phyloP scores from a whole-genome alignment of 2,797 vertebrate species.

The Perodicticus potto region DNA sequence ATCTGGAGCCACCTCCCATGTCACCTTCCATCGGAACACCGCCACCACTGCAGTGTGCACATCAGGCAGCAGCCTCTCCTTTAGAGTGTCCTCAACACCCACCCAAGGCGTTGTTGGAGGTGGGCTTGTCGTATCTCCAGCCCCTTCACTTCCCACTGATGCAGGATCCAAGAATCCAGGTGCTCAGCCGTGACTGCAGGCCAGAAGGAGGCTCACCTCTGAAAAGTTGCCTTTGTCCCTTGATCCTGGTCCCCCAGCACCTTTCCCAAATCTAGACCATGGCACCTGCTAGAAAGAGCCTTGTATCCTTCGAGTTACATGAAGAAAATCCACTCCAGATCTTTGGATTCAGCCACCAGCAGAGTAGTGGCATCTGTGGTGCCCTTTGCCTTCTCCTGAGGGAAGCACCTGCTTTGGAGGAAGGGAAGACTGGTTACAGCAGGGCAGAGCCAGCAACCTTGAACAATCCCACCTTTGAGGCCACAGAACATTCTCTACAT shows the following conservation, averaged over 20 bases:
- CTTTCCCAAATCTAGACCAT: slow-evolving; percentile 45
- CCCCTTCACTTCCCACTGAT: slow-evolving; percentile 94
- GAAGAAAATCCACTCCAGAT: slow-evolving; percentile 12
- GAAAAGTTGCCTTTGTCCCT: slow-evolving; percentile 91
- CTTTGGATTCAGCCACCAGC: not conserved
- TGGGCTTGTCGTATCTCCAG: slow-evolving; percentile 87
- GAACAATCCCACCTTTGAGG: slow-evolving; percentile 83
- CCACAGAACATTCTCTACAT: slow-evolving; percentile 87
- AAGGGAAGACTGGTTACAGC: not conserved
- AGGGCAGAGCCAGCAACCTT: slow-evolving; percentile 72
- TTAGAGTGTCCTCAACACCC: slow-evolving; percentile 91
- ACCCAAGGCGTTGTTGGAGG: slow-evolving; percentile 88
- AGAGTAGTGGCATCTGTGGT: not conserved
- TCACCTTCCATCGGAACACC: slow-evolving; percentile 52
- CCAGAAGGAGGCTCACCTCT: slow-evolving; percentile 94
- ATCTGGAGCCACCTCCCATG: slow-evolving; percentile 94
- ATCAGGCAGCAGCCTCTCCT: slow-evolving; percentile 86
- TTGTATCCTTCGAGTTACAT: slow-evolving; percentile 9
- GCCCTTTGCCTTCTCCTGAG: not conserved
- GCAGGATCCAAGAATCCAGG: slow-evolving; percentile 92
- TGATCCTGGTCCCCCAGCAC: not conserved
- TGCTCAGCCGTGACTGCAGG: slow-evolving; percentile 94
- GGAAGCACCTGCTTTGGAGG: not conserved
- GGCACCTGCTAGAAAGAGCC: slow-evolving; percentile 68
- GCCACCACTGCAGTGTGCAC: slow-evolving; percentile 85